Evolutionary conservation across 2,113 vertebrate genomes (phyloP).

Genomic region (Gasterosteus nipponicus): DNA sequence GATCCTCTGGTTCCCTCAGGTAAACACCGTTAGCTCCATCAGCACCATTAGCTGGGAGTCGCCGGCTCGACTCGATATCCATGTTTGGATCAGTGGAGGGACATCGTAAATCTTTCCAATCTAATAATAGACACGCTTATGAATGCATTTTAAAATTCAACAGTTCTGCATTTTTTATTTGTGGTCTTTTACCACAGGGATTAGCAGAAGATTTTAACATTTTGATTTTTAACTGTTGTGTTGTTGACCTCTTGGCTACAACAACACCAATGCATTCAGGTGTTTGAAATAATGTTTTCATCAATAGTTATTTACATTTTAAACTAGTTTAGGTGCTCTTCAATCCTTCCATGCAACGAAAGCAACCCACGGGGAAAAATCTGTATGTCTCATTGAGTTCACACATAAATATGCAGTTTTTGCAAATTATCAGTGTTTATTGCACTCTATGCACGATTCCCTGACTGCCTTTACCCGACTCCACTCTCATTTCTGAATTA

Average conservation of each 20-base stretch:
- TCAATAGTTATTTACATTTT: neutral
- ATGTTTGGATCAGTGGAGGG: neutral
- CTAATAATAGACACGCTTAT: constrained; percentile 3
- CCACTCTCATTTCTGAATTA: constrained; percentile 1
- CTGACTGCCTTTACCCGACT: neutral
- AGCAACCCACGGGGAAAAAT: neutral
- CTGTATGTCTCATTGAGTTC: neutral
- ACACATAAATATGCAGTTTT: neutral
- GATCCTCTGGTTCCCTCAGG: no score
- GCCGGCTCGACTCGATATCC: neutral
- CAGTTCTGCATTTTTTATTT: neutral
- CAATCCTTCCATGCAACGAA: neutral
- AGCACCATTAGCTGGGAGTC: neutral
- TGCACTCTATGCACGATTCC: neutral
- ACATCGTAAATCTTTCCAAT: neutral
- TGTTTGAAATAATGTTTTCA: neutral
- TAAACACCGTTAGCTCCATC: no score
- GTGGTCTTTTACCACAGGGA: neutral
- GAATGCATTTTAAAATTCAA: neutral
- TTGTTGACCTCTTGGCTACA: neutral
- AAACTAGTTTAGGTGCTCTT: neutral
- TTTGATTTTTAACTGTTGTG: neutral
- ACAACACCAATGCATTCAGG: neutral
- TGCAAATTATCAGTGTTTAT: neutral
- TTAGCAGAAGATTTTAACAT: neutral